Percentiles rank a stretch among this genome's conserved stretches.
phyloP scores from a whole-genome alignment of 2,113 vertebrate genomes.

The Columba janthina region DNA sequence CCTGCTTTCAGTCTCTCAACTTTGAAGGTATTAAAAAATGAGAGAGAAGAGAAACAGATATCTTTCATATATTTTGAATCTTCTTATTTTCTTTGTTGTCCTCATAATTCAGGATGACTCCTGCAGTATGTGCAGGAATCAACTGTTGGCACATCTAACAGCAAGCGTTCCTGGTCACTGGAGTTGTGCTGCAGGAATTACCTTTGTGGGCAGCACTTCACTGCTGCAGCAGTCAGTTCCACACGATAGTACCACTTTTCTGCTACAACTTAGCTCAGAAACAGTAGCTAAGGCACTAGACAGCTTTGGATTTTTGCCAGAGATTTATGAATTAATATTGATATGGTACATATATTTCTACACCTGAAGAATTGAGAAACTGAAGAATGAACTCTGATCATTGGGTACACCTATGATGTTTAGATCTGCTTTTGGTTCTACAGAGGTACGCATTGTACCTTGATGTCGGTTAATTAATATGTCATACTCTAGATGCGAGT shows the following conservation, averaged over 20 bases:
- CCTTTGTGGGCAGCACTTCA: not conserved
- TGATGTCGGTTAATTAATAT: not conserved
- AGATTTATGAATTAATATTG: not conserved
- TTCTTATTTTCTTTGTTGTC: not conserved
- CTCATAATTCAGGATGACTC: not conserved
- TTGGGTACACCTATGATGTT: not conserved
- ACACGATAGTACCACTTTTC: not conserved
- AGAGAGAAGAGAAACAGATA: not conserved
- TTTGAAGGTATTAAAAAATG: not conserved
- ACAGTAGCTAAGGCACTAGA: not conserved
- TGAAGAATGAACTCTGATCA: not conserved
- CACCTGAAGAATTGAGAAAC: not conserved
- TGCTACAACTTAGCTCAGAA: not conserved
- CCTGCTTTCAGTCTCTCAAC: not conserved
- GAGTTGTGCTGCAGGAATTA: not conserved
- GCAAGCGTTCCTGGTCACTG: not conserved
- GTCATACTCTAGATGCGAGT: not conserved
- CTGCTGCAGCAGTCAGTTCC: not conserved
- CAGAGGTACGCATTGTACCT: not conserved
- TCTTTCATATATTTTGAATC: not conserved
- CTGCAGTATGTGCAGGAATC: not conserved
- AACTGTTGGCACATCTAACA: not conserved
- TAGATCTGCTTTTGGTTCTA: not conserved
- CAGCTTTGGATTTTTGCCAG: not conserved
- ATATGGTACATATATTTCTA: not conserved